These are phyloP conservation scores for Astyanax mexicanus DNA, from an alignment of 2,797 vertebrate genomes.

Conservation along the genomic window DNA sequence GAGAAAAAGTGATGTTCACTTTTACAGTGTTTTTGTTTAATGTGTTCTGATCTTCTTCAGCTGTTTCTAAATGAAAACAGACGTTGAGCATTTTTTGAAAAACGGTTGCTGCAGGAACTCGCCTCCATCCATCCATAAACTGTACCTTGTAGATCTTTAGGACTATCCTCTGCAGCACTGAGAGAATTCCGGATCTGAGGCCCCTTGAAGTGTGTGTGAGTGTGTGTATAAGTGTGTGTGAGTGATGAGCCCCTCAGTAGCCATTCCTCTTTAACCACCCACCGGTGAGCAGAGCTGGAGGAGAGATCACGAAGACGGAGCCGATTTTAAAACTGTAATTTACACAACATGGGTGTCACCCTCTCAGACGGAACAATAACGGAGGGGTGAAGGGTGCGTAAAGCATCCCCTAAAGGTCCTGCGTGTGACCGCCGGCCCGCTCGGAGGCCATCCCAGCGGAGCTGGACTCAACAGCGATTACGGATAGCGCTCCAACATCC, in stretches of 20 bases:
- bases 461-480: slow-evolving; percentile 55
- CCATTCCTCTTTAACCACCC: slow-evolving; percentile 39
- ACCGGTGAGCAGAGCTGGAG: slow-evolving; percentile 31
- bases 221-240: slow-evolving; percentile 12
- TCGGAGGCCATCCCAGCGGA: neutral
- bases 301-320: slow-evolving; percentile 60
- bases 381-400: slow-evolving; percentile 61
- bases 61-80: neutral
- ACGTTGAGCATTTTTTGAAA: neutral
- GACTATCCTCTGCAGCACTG: neutral
- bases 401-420: slow-evolving; percentile 52
- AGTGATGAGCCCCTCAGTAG: slow-evolving; percentile 57
- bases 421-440: neutral
- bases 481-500: slow-evolving; percentile 66
- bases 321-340: slow-evolving; percentile 70
- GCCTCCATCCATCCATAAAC: neutral
- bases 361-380: slow-evolving; percentile 61
- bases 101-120: neutral
- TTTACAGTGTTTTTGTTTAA: too few species aligned
- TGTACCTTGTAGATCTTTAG: neutral
- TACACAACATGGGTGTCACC: slow-evolving; percentile 60
- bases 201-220: neutral
- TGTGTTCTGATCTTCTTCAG: neutral
- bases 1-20: too few species aligned
- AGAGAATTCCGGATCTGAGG: neutral